Evolutionary conservation across 2,888 invertebrate species (phyloP), one percentile per base, ranked within the genome.

Genomic region (Gryllus longicercus): DNA sequence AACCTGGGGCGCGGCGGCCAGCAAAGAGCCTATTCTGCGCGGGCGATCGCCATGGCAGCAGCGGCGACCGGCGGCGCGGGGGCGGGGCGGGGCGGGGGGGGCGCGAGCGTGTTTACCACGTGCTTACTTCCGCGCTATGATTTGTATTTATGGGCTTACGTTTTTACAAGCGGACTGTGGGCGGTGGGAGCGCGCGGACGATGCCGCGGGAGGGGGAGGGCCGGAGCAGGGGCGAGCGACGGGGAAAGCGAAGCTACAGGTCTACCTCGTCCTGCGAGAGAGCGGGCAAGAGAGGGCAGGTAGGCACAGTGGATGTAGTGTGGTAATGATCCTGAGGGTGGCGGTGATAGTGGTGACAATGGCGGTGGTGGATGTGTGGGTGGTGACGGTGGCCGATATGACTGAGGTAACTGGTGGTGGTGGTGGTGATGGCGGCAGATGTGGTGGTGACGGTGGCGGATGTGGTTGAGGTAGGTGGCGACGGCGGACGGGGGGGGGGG

Each of bases 141-240:
- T 63, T 63, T 63, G 63, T 63, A 63, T 63, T 63, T 63, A 63
- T 63, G 63, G 63, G n/a, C n/a, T 63, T 63, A 63, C n/a, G 14
- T 63, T 63, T 63, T 63, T 63, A 63, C 63, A 63, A 63, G 63
- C 63, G 63, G n/a, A 63, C 3, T 4, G n/a, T n/a, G 63, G 63
- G 14, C 63, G 63, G 4, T 38, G 38, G 38, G 38, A 38, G 38
- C 38, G 38, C 16, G 16, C 14, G 63, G 16, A 63, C 38, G 38
- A 38, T 2, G 38, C 5, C 38, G 5, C 38, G 38, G 38, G 38
- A 8, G 38, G 0, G 38, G 38, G 2, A 4, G 25, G 25, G 2
- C 25, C 2, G 25, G 16, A 14, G n/a, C 16, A 63, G 16, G n/a
- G 11, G n/a, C 14, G 63, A 5, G n/a, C 14, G n/a, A 63, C 16